Conservation (phyloP, 2,113 vertebrate genomes). For the Aix galericulata region DNA sequence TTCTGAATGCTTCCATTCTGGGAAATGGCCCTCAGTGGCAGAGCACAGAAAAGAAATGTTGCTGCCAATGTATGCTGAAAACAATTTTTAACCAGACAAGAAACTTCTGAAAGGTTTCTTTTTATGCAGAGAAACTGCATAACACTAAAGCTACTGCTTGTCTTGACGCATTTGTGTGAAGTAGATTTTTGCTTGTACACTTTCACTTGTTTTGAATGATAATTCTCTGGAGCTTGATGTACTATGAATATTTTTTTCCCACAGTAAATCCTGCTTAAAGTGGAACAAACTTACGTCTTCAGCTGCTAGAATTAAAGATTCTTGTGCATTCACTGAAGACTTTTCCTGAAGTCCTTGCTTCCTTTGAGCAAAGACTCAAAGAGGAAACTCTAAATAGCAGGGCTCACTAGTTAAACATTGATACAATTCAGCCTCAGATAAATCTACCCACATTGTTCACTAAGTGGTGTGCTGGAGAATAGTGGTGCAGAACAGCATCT, state of each 20-base stretch:
- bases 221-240: neutral
- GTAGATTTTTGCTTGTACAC: neutral
- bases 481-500: neutral
- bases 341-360: neutral
- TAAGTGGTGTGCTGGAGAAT: neutral
- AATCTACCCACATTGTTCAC: neutral
- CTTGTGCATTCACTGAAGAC: neutral
- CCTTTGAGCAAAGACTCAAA: neutral
- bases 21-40: neutral
- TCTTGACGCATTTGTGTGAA: neutral
- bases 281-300: neutral
- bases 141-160: neutral
- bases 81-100: neutral
- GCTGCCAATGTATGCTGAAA: neutral
- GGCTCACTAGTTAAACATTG: neutral
- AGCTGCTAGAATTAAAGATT: neutral
- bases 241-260: neutral
- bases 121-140: neutral
- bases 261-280: neutral
- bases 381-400: neutral
- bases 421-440: neutral
- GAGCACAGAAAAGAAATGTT: neutral
- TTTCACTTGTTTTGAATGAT: neutral
- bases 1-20: neutral
- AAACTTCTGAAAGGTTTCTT: neutral